These are phyloP conservation scores for Acleris literana DNA, from an alignment of 2,888 invertebrate species.

Conservation along the genomic window DNA sequence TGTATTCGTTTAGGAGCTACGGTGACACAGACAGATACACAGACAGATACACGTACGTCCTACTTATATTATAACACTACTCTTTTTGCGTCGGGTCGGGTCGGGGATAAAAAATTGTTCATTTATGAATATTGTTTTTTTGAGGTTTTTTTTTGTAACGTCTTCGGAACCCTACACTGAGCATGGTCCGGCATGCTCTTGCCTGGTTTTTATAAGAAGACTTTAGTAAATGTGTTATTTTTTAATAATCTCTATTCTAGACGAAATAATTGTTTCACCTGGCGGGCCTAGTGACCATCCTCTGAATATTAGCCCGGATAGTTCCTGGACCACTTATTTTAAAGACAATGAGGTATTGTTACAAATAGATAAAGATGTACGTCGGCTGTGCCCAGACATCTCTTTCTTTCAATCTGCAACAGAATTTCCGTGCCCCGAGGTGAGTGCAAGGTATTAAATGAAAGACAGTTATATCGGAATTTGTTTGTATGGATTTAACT, in stretches of 20 bases:
- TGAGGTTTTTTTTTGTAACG: no score
- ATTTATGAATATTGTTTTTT: no score
- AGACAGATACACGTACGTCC: no score
- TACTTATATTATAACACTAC: no score
- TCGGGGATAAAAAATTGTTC: no score
- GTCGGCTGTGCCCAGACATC: slow-evolving; percentile 96
- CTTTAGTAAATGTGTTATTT: not conserved
- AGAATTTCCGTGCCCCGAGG: slow-evolving; percentile 92
- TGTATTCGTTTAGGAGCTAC: no score
- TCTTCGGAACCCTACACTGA: no score
- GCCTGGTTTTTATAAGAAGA: no score
- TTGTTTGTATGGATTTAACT: no score
- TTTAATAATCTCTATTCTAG: slow-evolving; percentile 68
- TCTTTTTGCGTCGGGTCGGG: no score
- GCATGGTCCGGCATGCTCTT: no score
- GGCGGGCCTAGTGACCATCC: slow-evolving; percentile 93
- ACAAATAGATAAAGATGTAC: slow-evolving; percentile 99
- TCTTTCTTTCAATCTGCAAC: slow-evolving; percentile 98
- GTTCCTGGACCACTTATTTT: slow-evolving; percentile 98
- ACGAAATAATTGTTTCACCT: slow-evolving; percentile 94
- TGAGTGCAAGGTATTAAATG: slow-evolving; percentile 49
- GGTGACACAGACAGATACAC: no score
- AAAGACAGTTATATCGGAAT: not conserved
- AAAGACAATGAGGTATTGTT: slow-evolving; percentile 98
- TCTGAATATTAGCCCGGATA: slow-evolving; percentile 96